Evolutionary conservation across 2,113 vertebrate genomes (phyloP).

Genomic region (Nibea albiflora): DNA sequence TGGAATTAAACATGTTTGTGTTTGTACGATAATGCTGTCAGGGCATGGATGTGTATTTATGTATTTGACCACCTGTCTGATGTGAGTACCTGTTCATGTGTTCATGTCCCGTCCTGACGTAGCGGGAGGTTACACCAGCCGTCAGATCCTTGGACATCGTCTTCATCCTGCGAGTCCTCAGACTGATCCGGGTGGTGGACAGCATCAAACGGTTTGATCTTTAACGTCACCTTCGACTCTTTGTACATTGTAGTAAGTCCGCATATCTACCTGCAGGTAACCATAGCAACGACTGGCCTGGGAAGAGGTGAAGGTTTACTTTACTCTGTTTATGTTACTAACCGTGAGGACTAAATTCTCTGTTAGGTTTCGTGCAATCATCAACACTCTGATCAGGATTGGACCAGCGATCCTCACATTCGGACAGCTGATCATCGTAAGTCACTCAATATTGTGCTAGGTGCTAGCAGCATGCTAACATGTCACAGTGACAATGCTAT

Average conservation of each 20-base stretch:
- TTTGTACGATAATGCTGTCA: too few relatives aligned
- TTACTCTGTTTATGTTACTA: background rate
- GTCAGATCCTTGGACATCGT: slow-evolving; percentile 94
- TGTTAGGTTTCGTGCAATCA: slow-evolving; percentile 88
- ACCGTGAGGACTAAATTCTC: background rate
- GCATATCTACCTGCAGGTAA: background rate
- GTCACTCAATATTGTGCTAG: slow-evolving; percentile 51
- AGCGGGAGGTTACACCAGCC: slow-evolving; percentile 87
- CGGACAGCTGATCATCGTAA: slow-evolving; percentile 91
- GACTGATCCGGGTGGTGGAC: slow-evolving; percentile 90
- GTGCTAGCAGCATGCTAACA: too few relatives aligned
- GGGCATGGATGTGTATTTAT: too few relatives aligned
- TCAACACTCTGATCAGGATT: slow-evolving; percentile 93
- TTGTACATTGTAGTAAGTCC: background rate
- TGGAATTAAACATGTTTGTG: too few relatives aligned
- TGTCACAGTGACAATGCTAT: too few relatives aligned
- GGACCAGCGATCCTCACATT: slow-evolving; percentile 92
- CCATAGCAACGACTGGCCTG: background rate
- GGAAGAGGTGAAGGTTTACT: background rate
- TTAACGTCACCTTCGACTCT: too few relatives aligned
- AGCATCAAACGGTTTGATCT: slow-evolving; percentile 87
- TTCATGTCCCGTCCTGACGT: background rate
- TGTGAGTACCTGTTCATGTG: too few relatives aligned
- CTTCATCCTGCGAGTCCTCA: slow-evolving; percentile 90
- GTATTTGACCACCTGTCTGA: too few relatives aligned